Evolutionary conservation across 2,888 invertebrate genomes (phyloP).

Genomic region (Eurois occulta): DNA sequence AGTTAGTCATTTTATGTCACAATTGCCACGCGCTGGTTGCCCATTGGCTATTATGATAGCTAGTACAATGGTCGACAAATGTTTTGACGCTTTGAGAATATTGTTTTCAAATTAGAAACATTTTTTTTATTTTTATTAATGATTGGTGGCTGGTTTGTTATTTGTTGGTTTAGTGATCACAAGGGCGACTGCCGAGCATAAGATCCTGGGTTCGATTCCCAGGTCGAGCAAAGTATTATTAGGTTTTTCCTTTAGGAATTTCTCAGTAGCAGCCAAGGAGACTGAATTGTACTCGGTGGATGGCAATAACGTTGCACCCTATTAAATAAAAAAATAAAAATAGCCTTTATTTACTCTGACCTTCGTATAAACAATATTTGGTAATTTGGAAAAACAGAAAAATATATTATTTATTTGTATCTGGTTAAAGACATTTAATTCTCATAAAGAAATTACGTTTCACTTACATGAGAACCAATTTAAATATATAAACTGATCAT

Average conservation of each 20-base stretch:
- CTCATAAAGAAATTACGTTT: too few species aligned
- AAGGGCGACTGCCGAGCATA: neutral
- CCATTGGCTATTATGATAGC: slow-evolving; percentile 30
- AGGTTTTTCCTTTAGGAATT: neutral
- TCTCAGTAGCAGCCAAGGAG: neutral
- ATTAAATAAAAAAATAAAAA: too few species aligned
- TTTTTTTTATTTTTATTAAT: neutral
- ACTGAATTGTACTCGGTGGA: neutral
- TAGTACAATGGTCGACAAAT: neutral
- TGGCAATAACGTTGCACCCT: neutral
- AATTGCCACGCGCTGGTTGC: neutral
- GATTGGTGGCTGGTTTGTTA: neutral
- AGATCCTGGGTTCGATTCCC: neutral
- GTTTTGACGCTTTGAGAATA: neutral
- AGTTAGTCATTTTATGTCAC: slow-evolving; percentile 34
- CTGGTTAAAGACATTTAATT: too few species aligned
- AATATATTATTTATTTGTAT: too few species aligned
- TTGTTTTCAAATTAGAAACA: neutral
- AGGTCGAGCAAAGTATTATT: neutral
- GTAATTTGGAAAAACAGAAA: too few species aligned
- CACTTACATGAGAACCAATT: too few species aligned
- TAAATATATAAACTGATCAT: too few species aligned
- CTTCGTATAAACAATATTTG: too few species aligned
- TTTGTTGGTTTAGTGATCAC: neutral
- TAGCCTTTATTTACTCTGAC: too few species aligned